These are phyloP conservation scores for Etia nguti DNA, from an alignment of 2,113 vertebrate genomes.

Conservation along the genomic window DNA sequence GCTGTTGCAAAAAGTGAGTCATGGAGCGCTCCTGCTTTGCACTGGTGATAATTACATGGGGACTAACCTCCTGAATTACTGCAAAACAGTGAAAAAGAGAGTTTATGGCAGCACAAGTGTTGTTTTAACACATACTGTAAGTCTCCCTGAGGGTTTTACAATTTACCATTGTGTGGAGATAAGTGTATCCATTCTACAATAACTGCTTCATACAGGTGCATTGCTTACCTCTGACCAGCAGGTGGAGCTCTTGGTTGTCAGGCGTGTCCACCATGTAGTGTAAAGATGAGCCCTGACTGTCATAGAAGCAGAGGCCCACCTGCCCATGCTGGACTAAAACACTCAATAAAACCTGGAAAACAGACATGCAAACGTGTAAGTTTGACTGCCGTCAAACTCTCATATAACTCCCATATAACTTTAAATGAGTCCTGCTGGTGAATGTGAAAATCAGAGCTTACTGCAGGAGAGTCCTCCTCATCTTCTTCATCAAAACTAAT, in stretches of 20 bases:
- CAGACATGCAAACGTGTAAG: neutral
- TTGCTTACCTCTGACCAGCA: constrained; percentile 80
- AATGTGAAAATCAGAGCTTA: neutral
- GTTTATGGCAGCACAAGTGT: neutral
- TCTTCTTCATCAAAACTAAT: constrained; percentile 53
- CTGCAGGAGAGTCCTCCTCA: constrained; percentile 49
- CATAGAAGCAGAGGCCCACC: constrained; percentile 86
- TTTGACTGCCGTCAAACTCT: neutral
- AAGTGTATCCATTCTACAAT: neutral
- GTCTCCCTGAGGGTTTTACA: neutral
- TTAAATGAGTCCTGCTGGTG: neutral
- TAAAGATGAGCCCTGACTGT: constrained; percentile 80
- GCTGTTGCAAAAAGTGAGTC: constrained; percentile 75
- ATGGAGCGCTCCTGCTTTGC: constrained; percentile 88
- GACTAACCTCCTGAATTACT: constrained; percentile 83
- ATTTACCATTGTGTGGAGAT: neutral
- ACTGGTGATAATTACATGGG: constrained; percentile 84
- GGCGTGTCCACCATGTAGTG: constrained; percentile 85
- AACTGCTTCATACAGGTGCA: neutral
- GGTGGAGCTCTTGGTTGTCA: constrained; percentile 78
- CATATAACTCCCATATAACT: neutral
- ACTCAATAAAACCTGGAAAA: constrained; percentile 78
- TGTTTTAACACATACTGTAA: neutral
- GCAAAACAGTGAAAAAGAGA: neutral
- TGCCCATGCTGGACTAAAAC: constrained; percentile 79